These are phyloP conservation scores for Cephus spinipes DNA, from an alignment of 2,888 invertebrate genomes.

Conservation along the genomic window DNA sequence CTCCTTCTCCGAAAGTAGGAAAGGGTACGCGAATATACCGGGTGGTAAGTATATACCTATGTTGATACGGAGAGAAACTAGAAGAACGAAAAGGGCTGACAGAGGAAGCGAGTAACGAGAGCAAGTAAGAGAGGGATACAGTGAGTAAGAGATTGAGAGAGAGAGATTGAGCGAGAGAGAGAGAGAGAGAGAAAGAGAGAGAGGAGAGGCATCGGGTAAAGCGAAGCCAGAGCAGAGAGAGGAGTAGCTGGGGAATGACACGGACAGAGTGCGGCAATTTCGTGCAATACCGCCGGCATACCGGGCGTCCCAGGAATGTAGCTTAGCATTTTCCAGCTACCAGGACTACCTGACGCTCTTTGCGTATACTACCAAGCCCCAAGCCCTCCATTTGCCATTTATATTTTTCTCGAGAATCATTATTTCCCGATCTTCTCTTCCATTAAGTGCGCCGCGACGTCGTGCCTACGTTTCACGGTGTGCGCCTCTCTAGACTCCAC, in stretches of 20 bases:
- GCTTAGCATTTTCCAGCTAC: slow-evolving; percentile 63
- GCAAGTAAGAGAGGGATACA: slow-evolving; percentile 6
- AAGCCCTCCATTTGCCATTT: not conserved
- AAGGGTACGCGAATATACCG: not conserved
- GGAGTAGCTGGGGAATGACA: slow-evolving; percentile 56
- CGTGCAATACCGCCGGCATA: slow-evolving; percentile 63
- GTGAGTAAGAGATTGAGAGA: slow-evolving; percentile 6
- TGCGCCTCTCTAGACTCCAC: not conserved
- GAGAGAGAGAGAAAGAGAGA: slow-evolving; percentile 8
- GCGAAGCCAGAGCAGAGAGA: slow-evolving; percentile 25
- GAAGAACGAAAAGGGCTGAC: not conserved
- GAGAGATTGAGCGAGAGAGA: not conserved
- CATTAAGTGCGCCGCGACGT: not conserved
- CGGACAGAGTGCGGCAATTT: slow-evolving; percentile 65
- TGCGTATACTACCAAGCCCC: not conserved
- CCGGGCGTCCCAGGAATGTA: slow-evolving; percentile 62
- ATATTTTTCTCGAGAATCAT: not conserved
- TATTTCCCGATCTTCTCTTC: not conserved
- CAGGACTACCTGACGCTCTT: slow-evolving; percentile 20
- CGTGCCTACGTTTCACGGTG: not conserved
- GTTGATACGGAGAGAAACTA: not conserved
- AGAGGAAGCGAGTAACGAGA: slow-evolving; percentile 3
- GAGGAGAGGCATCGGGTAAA: slow-evolving; percentile 8
- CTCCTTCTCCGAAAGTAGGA: not conserved
- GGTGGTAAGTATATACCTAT: not conserved